Evolutionary conservation across 1,140 invertebrate genomes (phyloP).

Genomic region (Cherax destructor): DNA sequence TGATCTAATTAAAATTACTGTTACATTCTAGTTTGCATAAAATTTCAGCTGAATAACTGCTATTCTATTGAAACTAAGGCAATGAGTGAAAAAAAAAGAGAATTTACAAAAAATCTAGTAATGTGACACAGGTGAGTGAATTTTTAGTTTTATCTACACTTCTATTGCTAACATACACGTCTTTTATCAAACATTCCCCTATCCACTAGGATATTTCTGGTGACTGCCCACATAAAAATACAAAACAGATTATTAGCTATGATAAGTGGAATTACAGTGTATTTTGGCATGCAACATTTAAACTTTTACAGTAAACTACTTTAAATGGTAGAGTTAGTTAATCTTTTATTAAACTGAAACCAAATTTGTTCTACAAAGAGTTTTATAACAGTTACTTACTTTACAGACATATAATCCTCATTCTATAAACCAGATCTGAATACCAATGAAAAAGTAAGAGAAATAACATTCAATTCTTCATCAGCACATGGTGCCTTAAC

Average conservation of each 20-base stretch:
- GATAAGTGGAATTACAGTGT: not conserved
- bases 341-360: not conserved
- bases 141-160: not conserved
- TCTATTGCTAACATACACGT: conserved; percentile 3
- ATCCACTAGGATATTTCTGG: not conserved
- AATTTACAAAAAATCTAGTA: not conserved
- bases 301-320: not conserved
- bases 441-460: too few relatives aligned
- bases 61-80: not conserved
- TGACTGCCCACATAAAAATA: not conserved
- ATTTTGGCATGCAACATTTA: not conserved
- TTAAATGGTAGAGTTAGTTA: not conserved
- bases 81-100: not conserved
- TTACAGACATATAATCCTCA: too few relatives aligned
- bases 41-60: not conserved
- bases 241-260: not conserved
- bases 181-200: not conserved
- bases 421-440: too few relatives aligned
- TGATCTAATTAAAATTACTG: not conserved
- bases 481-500: too few relatives aligned
- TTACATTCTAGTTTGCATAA: not conserved
- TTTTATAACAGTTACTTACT: too few relatives aligned
- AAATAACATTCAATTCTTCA: too few relatives aligned
- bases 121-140: not conserved
- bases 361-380: not conserved